Base-by-base conservation (phyloP, 2,113 vertebrate species). In the Brachyhypopomus occidentalis region DNA sequence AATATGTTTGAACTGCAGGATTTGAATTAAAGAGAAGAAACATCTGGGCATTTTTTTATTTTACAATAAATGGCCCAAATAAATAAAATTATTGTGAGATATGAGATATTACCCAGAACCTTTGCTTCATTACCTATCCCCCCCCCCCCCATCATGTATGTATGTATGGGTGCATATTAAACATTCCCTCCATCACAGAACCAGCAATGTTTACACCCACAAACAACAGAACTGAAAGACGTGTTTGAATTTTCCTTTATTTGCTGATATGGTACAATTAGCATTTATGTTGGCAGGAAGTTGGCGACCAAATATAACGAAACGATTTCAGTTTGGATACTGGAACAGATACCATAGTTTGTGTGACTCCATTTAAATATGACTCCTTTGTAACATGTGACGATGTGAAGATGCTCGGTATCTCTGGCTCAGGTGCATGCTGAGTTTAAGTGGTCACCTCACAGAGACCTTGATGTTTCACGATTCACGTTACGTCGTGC, bases 171-270 rank as follows among this genome's bases (percentile, higher is more conserved):
- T 30, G 30, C 3, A 30, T 30, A 30, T 52, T 11, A 45, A 45
- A 45, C 41, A 45, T 45, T 52, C 14, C 12, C 45, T 52, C 45
- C 45, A 52, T 52, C 2, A 52, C 45, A 12, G 45, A 12, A 55
- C 8, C 19, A 14, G 14, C 11, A n/a, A 25, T 7, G 3, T 48
- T 41, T 22, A n/a, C 27, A 62, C 8, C 5, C 5, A 56, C 4
- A 78, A n/a, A 41, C 71, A 36, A 23, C 30, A 83, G 17, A 14
- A 59, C 60, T 45, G 20, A 23, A 22, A 22, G 19, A 34, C 59
- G 25, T 86, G 82, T 79, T 84, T 92, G 89, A 88, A 82, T 83
- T 89, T 89, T 79, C 56, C 86, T 91, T 92, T 84, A 90, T 92
- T 73, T 92, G 78, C 75, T 87, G 80, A 86, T 84, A 84, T 89